phyloP scores from a whole-genome alignment of 2,113 vertebrate genomes.

The Sciurus niger region DNA sequence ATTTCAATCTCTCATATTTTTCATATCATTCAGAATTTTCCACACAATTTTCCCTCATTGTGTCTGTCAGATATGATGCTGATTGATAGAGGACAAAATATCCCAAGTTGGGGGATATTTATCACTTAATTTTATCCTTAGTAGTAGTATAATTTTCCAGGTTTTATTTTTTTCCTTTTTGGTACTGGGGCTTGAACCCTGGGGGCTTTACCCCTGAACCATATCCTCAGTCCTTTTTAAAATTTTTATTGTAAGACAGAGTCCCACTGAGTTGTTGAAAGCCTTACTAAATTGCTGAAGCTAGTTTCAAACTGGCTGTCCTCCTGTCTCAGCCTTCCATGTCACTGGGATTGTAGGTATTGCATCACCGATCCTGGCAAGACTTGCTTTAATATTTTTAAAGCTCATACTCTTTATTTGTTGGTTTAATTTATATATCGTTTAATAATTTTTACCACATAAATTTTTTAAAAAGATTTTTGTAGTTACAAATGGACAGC shows the following conservation, averaged over 20 bases:
- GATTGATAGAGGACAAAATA: background rate
- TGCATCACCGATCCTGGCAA: too few species aligned
- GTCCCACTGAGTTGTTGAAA: too few species aligned
- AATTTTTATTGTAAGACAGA: too few species aligned
- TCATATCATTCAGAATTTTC: conserved; percentile 26
- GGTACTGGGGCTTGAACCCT: background rate
- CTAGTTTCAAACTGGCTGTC: too few species aligned
- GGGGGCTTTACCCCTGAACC: too few species aligned
- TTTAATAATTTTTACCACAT: background rate
- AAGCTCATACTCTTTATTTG: too few species aligned
- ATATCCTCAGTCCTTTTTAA: background rate
- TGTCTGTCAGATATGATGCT: background rate
- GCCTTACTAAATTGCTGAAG: too few species aligned
- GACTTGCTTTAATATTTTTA: too few species aligned
- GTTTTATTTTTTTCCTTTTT: background rate
- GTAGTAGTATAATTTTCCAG: background rate
- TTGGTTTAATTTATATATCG: conserved; percentile 26
- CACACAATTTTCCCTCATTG: background rate
- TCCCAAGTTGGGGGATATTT: background rate
- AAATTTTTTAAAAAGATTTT: background rate
- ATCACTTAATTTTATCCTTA: conserved; percentile 60
- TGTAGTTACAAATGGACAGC: too few species aligned
- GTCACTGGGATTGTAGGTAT: too few species aligned
- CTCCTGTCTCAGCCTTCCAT: too few species aligned
- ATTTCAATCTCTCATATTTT: conserved; percentile 47